A percentile compares a stretch with the other conserved stretches of the same genome.
Conservation (phyloP, 2,888 invertebrate genomes). For the Caenorhabditis uteleia region DNA sequence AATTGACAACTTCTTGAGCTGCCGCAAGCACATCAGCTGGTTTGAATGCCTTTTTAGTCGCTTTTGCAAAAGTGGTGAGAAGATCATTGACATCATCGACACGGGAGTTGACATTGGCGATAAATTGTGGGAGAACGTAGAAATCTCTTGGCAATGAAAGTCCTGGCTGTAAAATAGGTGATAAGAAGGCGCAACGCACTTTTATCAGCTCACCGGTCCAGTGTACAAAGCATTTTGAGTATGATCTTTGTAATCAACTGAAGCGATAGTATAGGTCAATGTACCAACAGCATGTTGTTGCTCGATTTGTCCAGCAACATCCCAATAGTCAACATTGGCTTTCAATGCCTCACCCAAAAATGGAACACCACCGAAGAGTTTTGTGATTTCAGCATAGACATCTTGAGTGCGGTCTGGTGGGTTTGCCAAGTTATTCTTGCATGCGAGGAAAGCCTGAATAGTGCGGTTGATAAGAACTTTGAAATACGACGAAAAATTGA, state of each 20-base stretch:
- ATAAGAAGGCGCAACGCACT: neutral
- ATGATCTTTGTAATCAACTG: constrained; percentile 57
- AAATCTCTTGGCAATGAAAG: constrained; percentile 55
- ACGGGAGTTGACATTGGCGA: constrained; percentile 44
- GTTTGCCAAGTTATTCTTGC: constrained; percentile 18
- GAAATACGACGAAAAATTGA: neutral
- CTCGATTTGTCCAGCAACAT: constrained; percentile 39
- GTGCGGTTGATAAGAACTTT: neutral
- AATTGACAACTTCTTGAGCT: constrained; percentile 32
- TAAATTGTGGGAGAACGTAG: constrained; percentile 58
- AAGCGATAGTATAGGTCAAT: constrained; percentile 48
- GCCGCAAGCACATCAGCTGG: constrained; percentile 22
- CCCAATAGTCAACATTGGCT: constrained; percentile 21
- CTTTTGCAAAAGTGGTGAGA: constrained; percentile 29
- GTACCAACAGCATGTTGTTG: constrained; percentile 51
- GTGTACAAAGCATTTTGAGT: constrained; percentile 52
- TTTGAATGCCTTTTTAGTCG: constrained; percentile 15
- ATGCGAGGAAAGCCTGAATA: constrained; percentile 41
- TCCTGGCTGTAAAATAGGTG: constrained; percentile 33
- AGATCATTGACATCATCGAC: constrained; percentile 27
- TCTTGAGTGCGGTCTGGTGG: constrained; percentile 7
- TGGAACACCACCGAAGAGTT: constrained; percentile 45
- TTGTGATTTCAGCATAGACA: constrained; percentile 23
- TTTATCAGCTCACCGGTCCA: constrained; percentile 39
- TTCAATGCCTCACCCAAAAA: constrained; percentile 38